phyloP scores from a whole-genome alignment of 92 coral and sea anemone species.

The Zoanthus sociatus region DNA sequence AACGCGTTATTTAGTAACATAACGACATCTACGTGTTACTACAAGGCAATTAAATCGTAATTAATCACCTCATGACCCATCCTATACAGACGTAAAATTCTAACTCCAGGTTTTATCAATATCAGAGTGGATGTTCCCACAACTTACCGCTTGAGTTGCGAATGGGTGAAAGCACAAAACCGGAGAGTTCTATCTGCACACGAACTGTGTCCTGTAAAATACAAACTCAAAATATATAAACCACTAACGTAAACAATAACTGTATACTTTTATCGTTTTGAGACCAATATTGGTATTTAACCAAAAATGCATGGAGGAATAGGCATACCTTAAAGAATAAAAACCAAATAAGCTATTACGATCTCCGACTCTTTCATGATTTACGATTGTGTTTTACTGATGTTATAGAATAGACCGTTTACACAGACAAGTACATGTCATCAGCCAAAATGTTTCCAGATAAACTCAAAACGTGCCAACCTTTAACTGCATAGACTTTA shows the following conservation, averaged over 20 bases:
- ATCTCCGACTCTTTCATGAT: neutral
- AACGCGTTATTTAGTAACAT: too few species aligned
- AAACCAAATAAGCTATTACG: too few species aligned
- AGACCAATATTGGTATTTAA: too few species aligned
- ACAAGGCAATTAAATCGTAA: too few species aligned
- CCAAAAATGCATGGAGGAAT: too few species aligned
- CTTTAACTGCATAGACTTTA: neutral
- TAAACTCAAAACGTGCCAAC: neutral
- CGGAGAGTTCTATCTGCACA: constrained; percentile 38
- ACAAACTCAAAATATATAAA: neutral
- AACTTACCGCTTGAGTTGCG: constrained; percentile 1
- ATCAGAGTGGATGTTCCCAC: neutral
- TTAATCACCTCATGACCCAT: too few species aligned
- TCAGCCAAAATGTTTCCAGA: neutral
- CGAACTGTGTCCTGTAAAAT: constrained; percentile 26
- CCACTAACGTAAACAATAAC: too few species aligned
- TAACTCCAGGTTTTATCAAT: neutral
- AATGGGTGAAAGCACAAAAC: constrained; percentile 17
- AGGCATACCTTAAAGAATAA: too few species aligned
- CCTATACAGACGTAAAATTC: neutral
- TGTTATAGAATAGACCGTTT: neutral
- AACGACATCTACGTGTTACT: too few species aligned
- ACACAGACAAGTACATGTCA: neutral
- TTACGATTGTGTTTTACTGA: neutral
- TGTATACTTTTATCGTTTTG: too few species aligned